Conservation (phyloP, 2,888 invertebrate species). For the Nudaria mundana region DNA sequence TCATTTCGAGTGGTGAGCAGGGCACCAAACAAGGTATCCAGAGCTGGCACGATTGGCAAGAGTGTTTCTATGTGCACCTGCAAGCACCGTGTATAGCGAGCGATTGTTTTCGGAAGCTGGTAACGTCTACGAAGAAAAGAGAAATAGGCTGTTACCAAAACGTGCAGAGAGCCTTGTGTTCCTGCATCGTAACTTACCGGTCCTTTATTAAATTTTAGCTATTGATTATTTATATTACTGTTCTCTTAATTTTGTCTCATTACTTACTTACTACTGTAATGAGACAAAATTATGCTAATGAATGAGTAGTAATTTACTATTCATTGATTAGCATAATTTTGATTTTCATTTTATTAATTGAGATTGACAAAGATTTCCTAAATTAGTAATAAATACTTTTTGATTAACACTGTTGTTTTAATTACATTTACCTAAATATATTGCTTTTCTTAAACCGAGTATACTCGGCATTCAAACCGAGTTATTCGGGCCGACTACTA, state of each 20-base stretch:
- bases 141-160: constrained; percentile 3
- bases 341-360: not conserved
- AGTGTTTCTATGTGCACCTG: constrained; percentile 1
- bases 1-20: not conserved
- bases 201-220: not conserved
- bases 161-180: constrained; percentile 2
- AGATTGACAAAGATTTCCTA: not conserved
- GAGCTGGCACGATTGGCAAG: not conserved
- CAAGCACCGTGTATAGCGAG: constrained; percentile 4
- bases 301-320: no score
- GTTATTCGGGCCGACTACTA: not conserved
- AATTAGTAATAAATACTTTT: not conserved
- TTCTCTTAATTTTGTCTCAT: not conserved
- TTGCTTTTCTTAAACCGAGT: not conserved
- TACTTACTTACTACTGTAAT: not conserved
- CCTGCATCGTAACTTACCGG: not conserved
- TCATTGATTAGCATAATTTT: not conserved
- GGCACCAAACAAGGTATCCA: not conserved
- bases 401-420: not conserved
- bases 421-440: not conserved
- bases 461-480: not conserved
- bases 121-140: constrained; percentile 2
- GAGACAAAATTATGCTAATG: no score
- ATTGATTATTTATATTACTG: not conserved
- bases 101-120: constrained; percentile 6